Conservation (phyloP, 2,888 invertebrate species). For the Thera britannica region DNA sequence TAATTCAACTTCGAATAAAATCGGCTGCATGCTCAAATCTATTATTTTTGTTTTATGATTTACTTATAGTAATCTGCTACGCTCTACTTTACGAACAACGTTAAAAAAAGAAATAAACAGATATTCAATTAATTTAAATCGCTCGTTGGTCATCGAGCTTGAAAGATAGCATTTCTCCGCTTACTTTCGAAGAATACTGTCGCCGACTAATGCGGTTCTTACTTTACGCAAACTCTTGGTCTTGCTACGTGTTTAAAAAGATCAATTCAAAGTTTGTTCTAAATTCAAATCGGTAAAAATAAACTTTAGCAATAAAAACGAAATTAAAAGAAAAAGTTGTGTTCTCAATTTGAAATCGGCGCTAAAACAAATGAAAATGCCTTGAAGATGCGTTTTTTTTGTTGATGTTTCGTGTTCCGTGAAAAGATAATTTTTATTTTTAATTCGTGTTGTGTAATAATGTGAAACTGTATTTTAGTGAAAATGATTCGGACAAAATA, state of each 20-base stretch:
- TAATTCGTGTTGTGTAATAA: slow-evolving; percentile 10
- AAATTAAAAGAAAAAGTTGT: neutral
- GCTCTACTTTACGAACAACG: neutral
- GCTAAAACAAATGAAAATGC: slow-evolving; percentile 1
- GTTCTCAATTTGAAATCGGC: slow-evolving; percentile 21
- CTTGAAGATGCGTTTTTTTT: neutral
- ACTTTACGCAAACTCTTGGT: slow-evolving; percentile 1
- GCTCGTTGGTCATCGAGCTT: neutral
- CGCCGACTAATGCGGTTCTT: slow-evolving; percentile 4
- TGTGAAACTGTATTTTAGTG: slow-evolving; percentile 8
- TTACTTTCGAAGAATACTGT: slow-evolving; percentile 31
- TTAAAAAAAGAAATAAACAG: neutral
- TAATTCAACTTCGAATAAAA: too few species aligned
- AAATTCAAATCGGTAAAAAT: slow-evolving; percentile 7
- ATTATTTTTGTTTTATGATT: too few species aligned
- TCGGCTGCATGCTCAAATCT: too few species aligned
- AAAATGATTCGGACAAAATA: slow-evolving; percentile 60
- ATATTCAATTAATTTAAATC: slow-evolving; percentile 14
- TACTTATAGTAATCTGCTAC: neutral
- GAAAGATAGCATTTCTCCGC: slow-evolving; percentile 40
- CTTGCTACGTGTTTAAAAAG: neutral
- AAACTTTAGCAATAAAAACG: neutral
- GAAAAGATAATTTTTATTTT: slow-evolving; percentile 20
- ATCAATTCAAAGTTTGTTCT: neutral
- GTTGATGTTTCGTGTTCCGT: slow-evolving; percentile 10